Conservation (phyloP, 2,113 vertebrate species). For the Labeo catla region DNA sequence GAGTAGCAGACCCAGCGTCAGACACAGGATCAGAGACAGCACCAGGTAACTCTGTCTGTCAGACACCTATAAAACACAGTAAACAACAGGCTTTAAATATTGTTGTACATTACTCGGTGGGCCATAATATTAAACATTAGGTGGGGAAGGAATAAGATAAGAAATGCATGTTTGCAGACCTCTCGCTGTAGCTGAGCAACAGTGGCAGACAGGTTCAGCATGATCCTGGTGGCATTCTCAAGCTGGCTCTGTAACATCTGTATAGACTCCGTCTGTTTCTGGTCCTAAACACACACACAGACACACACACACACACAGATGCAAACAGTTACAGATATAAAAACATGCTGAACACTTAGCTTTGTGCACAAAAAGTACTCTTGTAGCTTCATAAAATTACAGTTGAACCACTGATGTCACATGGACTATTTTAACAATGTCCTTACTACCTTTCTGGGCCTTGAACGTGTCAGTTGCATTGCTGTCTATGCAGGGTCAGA, state of each 20-base stretch:
- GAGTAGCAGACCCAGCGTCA: slow-evolving; percentile 86
- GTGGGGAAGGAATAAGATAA: neutral
- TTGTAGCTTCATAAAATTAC: too few species aligned
- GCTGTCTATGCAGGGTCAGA: too few species aligned
- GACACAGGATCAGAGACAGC: slow-evolving; percentile 86
- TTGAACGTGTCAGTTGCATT: too few species aligned
- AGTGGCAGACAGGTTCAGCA: slow-evolving; percentile 86
- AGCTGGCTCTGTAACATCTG: slow-evolving; percentile 91
- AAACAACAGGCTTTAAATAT: neutral
- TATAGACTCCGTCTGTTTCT: slow-evolving; percentile 95
- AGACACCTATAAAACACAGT: slow-evolving; percentile 76
- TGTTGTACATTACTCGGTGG: neutral
- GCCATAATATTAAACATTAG: neutral
- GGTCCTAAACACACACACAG: slow-evolving; percentile 78
- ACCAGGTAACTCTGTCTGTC: slow-evolving; percentile 93
- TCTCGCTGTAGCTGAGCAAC: slow-evolving; percentile 86
- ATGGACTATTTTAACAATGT: too few species aligned
- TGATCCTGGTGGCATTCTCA: slow-evolving; percentile 88
- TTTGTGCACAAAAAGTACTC: too few species aligned
- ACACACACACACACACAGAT: neutral
- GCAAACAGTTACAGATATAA: neutral
- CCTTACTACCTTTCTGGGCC: too few species aligned
- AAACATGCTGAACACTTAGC: too few species aligned
- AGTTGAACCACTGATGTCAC: too few species aligned
- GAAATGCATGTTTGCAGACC: slow-evolving; percentile 71